A percentile compares a stretch with the other conserved stretches of the same genome.
phyloP scores from a whole-genome alignment of 2,797 vertebrate genomes.

The Garrulus glandarius region DNA sequence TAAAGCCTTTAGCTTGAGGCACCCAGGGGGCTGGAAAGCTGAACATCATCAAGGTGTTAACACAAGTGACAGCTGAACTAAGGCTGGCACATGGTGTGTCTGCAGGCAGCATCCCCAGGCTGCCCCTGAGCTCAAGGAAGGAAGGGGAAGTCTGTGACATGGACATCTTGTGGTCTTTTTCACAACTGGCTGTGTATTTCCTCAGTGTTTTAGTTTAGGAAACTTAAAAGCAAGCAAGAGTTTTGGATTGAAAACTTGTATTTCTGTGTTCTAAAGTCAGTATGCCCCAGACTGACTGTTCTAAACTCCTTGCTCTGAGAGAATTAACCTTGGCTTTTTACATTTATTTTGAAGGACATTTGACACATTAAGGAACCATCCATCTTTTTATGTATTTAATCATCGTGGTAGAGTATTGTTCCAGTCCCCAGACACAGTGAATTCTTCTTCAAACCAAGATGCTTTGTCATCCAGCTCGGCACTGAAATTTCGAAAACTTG shows the following conservation, averaged over 20 bases:
- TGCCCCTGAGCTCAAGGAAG: not conserved
- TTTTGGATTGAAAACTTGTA: not conserved
- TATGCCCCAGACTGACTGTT: not conserved
- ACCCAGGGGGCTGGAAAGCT: not conserved
- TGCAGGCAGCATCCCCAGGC: not conserved
- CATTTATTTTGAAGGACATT: conserved; percentile 85
- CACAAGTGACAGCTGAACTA: not conserved
- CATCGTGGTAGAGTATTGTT: conserved; percentile 93
- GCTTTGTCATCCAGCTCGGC: conserved; percentile 84
- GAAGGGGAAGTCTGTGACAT: not conserved
- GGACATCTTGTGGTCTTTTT: not conserved
- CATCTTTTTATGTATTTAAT: conserved; percentile 98
- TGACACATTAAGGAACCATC: conserved; percentile 97
- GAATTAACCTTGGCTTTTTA: conserved; percentile 31
- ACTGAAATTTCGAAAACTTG: conserved; percentile 92
- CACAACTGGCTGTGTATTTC: not conserved
- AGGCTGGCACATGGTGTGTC: not conserved
- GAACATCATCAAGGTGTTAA: not conserved
- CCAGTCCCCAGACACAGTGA: conserved; percentile 82
- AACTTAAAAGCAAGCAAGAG: not conserved
- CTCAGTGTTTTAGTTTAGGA: not conserved
- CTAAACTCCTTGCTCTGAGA: not conserved
- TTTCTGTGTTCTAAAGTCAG: not conserved
- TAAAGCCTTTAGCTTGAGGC: not conserved
- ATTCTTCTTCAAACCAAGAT: conserved; percentile 81